Percentiles rank a stretch among this genome's conserved stretches.
Conservation (phyloP, 2,888 invertebrate species). For the Drosophila suboccidentalis region DNA sequence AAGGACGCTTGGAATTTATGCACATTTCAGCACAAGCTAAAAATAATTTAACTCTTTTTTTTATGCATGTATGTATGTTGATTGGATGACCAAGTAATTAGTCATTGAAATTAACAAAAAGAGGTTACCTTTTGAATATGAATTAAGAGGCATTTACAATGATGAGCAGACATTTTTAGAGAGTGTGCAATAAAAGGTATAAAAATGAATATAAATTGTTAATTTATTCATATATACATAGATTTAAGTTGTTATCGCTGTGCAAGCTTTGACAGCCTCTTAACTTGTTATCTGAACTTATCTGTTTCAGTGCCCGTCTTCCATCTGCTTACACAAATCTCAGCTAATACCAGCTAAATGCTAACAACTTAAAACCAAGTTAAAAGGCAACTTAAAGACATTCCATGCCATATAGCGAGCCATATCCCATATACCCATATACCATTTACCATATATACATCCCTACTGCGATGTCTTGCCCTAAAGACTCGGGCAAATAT, state of each 20-base stretch:
- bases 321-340: constrained; percentile 57
- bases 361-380: constrained; percentile 81
- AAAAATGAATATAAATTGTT: background rate
- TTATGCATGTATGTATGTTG: constrained; percentile 13
- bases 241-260: background rate
- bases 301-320: background rate
- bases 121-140: constrained; percentile 46
- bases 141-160: constrained; percentile 27
- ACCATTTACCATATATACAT: constrained; percentile 21
- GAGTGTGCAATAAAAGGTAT: background rate
- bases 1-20: constrained; percentile 58
- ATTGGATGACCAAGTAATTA: constrained; percentile 60
- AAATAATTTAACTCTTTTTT: constrained; percentile 14
- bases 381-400: constrained; percentile 71
- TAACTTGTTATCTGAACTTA: constrained; percentile 20
- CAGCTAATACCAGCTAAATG: constrained; percentile 76
- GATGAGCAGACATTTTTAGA: background rate
- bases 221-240: constrained; percentile 1
- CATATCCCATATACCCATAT: constrained; percentile 16
- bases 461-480: constrained; percentile 27
- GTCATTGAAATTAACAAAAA: constrained; percentile 48
- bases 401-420: constrained; percentile 12
- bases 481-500: constrained; percentile 69
- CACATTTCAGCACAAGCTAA: constrained; percentile 35
- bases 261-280: constrained; percentile 1